These are phyloP conservation scores for Sphaerophoria taeniata DNA, from an alignment of 2,888 invertebrate species.

Conservation along the genomic window DNA sequence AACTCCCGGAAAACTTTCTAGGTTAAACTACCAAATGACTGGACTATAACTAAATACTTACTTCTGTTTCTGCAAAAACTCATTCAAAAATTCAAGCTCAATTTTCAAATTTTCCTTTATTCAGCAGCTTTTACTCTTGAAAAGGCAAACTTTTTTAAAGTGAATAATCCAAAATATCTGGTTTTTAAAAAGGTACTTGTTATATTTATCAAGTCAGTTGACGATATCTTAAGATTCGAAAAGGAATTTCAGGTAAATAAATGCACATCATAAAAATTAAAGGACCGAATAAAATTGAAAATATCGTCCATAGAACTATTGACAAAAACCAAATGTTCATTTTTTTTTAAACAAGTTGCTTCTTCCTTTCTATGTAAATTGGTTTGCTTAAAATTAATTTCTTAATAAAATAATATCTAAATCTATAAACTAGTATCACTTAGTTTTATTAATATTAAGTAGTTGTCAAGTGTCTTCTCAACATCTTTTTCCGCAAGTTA, in stretches of 20 bases:
- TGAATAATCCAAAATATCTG: too few species aligned
- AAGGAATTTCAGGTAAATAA: conserved; percentile 88
- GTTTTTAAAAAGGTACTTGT: too few species aligned
- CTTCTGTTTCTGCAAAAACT: too few species aligned
- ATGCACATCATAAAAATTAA: conserved; percentile 85
- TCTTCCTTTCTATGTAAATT: background rate
- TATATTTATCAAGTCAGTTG: conserved; percentile 75
- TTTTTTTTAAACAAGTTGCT: conserved; percentile 50
- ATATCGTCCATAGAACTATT: conserved; percentile 85
- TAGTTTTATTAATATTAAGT: conserved; percentile 54
- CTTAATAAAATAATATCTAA: conserved; percentile 27
- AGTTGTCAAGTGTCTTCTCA: background rate
- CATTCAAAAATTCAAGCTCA: too few species aligned
- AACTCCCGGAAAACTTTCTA: too few species aligned
- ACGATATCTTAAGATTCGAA: conserved; percentile 87
- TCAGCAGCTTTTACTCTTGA: too few species aligned
- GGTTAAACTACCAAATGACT: too few species aligned
- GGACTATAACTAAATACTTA: too few species aligned
- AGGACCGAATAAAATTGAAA: conserved; percentile 87
- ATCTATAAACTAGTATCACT: conserved; percentile 69
- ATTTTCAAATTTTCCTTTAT: too few species aligned
- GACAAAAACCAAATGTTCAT: conserved; percentile 71
- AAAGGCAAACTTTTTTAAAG: too few species aligned
- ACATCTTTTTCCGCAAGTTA: conserved; percentile 52
- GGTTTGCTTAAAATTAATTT: conserved; percentile 49